Base-by-base conservation (phyloP, 2,888 invertebrate genomes). In the Philereme vetulata region DNA sequence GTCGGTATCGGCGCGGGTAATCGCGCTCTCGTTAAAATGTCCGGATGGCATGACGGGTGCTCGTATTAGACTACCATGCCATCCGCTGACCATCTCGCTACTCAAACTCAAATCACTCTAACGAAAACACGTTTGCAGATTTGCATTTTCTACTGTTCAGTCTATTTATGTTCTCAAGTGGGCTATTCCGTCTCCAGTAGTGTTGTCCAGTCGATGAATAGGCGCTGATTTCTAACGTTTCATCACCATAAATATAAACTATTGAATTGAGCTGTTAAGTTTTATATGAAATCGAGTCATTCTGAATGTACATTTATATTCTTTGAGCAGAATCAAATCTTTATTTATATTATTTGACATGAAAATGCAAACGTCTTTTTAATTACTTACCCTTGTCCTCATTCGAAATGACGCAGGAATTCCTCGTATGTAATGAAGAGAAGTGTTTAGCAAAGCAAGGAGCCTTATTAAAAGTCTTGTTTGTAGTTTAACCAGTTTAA, bases 1-100 rank as follows among this genome's bases (percentile, higher is more conserved):
- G 85, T 86, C 81, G 77, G 78, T 89, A 92, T 92, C 91, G 85
- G 85, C 77, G 85, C 80, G 78, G 81, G 74, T 74, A 80, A 92
- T 92, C 91, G 85, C 84, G 85, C 86, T 88, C 91, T 90, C 90
- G 90, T 91, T 92, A 90, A 86, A 89, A 91, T 85, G 86, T 87
- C 84, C 87, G 86, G 88, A 91, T 92, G 88, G 88, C 90, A 91
- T 91, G 91, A 91, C 91, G 85, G 79, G 82, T 81, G 86, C 86
- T 86, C 88, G 88, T 89, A 88, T 84, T 85, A 51, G 56, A 65
- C 48, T 46, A 53, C 45, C 61, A 54, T 52, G 66, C 62, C 54
- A 64, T 53, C 54, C 51, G 11, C 48, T 46, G 36, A 54, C 62
- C 66, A 65, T 68, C 62, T 61, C 61, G 21, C 36, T 50, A 51